Base-by-base conservation (phyloP, 2,888 invertebrate genomes). In the Parascotia fuliginaria region DNA sequence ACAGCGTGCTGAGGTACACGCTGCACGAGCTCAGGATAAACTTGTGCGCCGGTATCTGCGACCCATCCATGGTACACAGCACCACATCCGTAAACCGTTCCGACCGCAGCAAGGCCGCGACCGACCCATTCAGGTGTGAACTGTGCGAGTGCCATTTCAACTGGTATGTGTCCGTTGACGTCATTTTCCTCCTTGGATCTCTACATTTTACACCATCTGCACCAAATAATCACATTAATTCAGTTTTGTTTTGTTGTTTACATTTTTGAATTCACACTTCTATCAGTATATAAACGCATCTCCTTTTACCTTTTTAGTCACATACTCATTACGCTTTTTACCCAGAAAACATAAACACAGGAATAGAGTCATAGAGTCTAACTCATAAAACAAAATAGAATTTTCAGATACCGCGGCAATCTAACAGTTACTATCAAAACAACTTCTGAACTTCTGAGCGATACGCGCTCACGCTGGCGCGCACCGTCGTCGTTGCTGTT, bases 81-180 rank as follows among this genome's bases (percentile, higher is more conserved):
- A 96, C 94, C 46, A 97, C 97, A 82, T 97, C 97, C 34, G 97
- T 95, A 80, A 96, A 97, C 64, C 95, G 94, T 79, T 96, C 96
- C 73, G 96, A 96, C 53, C 96, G 95, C 12, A 95, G 94, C 73
- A 96, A 85, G 12, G 96, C 95, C 51, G 97, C 95, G 40, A 97
- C 95, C 56, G 96, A 96, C 42, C 96, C 95, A 86, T 97, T 96
- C 71, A 97, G 92, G 88, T 97, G 96, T 22, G 95, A 94, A 73
- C 95, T 94, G 92, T 96, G 97, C 64, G 96, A 96, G 85, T 97
- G 96, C 97, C 97, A 97, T 93, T 97, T 97, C 43, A 97, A 92
- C 86, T 97, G 97, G 85, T 97, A 97, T 72, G 96, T 97, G 85
- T 97, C 97, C 73, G 94, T 92, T 55, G 92, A 89, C 67, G 91